Conservation (phyloP, 2,888 invertebrate genomes). For the Cephus runcator region DNA sequence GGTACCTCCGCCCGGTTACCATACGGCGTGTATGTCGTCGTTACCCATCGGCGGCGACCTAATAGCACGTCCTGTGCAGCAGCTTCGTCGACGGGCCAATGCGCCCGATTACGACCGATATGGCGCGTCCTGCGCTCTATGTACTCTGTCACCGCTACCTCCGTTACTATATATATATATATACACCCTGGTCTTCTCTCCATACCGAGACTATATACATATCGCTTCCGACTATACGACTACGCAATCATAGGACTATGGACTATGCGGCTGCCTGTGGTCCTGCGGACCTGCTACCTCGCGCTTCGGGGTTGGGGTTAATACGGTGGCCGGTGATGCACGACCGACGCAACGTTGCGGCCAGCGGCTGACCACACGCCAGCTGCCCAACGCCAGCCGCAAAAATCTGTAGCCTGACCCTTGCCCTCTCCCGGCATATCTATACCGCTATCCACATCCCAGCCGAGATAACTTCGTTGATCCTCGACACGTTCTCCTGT, state of each 20-base stretch:
- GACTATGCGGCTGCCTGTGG: constrained; percentile 47
- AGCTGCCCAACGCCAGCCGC: constrained; percentile 57
- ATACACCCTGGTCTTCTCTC: no score
- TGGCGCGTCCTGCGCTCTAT: constrained; percentile 10
- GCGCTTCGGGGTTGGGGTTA: constrained; percentile 57
- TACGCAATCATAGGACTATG: constrained; percentile 19
- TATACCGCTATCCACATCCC: constrained; percentile 16
- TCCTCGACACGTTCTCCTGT: neutral
- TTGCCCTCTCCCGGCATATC: constrained; percentile 19
- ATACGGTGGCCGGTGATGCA: constrained; percentile 64
- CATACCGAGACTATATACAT: neutral
- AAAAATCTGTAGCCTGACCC: constrained; percentile 57
- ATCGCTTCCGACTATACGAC: no score
- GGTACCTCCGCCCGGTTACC: no score
- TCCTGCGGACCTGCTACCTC: constrained; percentile 32
- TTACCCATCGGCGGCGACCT: no score
- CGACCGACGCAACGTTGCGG: constrained; percentile 61
- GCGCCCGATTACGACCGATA: constrained; percentile 34
- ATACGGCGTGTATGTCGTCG: no score
- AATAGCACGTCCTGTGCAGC: no score
- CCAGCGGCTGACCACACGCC: constrained; percentile 62
- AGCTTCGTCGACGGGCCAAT: neutral
- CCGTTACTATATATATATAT: no score
- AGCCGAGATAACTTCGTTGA: neutral
- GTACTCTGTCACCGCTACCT: no score